phyloP scores from a whole-genome alignment of 2,797 vertebrate genomes.

The Lateolabrax maculatus region DNA sequence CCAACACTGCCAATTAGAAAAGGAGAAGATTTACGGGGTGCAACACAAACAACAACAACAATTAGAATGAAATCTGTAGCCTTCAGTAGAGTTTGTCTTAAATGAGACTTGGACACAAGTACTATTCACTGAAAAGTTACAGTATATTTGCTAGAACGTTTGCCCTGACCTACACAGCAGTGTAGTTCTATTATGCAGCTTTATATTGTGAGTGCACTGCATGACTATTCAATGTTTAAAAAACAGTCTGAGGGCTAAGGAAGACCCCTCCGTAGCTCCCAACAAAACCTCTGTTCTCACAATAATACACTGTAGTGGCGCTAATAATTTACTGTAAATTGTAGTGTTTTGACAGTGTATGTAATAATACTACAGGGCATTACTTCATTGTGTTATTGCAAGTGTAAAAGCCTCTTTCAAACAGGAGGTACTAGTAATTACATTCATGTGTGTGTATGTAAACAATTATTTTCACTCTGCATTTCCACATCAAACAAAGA shows the following conservation, averaged over 20 bases:
- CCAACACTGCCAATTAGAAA: not conserved
- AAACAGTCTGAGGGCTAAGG: not conserved
- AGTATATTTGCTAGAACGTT: not conserved
- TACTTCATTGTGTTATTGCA: constrained; percentile 23
- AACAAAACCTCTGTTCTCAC: not conserved
- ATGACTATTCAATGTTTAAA: not conserved
- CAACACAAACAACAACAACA: not conserved
- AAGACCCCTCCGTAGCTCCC: not conserved
- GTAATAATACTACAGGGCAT: constrained; percentile 16
- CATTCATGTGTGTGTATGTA: constrained; percentile 40
- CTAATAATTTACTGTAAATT: constrained; percentile 1
- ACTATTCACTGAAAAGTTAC: not conserved
- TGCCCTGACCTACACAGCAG: not conserved
- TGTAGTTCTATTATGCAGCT: not conserved
- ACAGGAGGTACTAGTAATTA: constrained; percentile 30
- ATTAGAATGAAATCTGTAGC: not conserved
- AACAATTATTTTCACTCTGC: constrained; percentile 45
- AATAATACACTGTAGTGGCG: not conserved
- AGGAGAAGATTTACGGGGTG: not conserved
- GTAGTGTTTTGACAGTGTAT: constrained; percentile 18
- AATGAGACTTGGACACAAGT: not conserved
- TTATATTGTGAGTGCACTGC: not conserved
- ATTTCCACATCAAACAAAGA: constrained; percentile 57
- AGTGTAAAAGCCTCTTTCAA: constrained; percentile 26
- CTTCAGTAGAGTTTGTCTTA: not conserved